These are phyloP conservation scores for Oreochromis mossambicus DNA, from an alignment of 2,797 vertebrate species.

Conservation along the genomic window DNA sequence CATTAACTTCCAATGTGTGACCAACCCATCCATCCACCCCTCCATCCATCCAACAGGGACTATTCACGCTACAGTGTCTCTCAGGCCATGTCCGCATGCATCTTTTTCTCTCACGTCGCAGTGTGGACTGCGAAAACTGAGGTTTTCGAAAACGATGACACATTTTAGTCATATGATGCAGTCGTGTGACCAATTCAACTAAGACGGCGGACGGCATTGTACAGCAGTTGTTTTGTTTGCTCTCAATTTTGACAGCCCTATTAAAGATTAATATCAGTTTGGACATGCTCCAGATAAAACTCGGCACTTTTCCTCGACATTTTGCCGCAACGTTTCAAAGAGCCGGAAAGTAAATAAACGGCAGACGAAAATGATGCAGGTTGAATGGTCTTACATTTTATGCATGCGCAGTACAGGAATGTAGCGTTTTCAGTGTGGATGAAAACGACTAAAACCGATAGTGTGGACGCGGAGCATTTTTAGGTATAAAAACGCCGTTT, in stretches of 20 bases:
- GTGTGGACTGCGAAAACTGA: not conserved
- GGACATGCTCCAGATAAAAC: not conserved
- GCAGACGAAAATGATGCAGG: not conserved
- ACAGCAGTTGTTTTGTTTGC: not conserved
- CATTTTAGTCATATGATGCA: not conserved
- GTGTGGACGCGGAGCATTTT: accelerated
- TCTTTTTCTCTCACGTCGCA: not conserved
- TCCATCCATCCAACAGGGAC: not conserved
- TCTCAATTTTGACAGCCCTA: not conserved
- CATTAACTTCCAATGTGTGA: not conserved
- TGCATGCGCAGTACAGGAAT: not conserved
- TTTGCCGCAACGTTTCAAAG: not conserved
- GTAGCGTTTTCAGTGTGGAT: accelerated
- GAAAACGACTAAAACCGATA: accelerated
- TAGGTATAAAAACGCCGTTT: not conserved
- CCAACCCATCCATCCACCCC: not conserved
- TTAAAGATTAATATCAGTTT: not conserved
- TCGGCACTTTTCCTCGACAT: not conserved
- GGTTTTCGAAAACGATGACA: not conserved
- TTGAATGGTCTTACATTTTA: not conserved
- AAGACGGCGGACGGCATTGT: not conserved
- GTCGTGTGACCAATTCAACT: not conserved
- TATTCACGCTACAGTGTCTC: accelerated
- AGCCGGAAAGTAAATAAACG: not conserved
- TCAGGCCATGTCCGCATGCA: accelerated